phyloP scores from a whole-genome alignment of 2,113 vertebrate genomes.

The Platichthys stellatus region DNA sequence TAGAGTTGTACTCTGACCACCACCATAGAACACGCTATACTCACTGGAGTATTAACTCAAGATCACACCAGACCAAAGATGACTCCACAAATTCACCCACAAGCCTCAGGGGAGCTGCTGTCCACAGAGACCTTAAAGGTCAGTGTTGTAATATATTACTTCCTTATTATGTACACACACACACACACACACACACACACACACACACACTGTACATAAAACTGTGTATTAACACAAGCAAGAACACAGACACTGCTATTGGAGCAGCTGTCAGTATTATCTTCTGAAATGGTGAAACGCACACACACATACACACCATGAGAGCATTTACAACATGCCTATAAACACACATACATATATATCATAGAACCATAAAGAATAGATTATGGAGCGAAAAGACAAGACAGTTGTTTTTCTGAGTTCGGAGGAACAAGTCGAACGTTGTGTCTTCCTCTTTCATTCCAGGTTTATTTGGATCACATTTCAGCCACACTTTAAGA shows the following conservation, averaged over 20 bases:
- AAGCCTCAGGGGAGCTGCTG: too few relatives aligned
- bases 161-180: neutral
- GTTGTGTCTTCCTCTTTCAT: conserved; percentile 34
- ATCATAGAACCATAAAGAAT: conserved; percentile 6
- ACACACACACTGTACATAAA: neutral
- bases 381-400: conserved; percentile 8
- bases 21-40: too few relatives aligned
- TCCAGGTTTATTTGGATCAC: conserved; percentile 21
- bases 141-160: neutral
- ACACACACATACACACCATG: neutral
- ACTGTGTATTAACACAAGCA: neutral
- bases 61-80: too few relatives aligned
- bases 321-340: conserved; percentile 11
- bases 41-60: too few relatives aligned
- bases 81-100: too few relatives aligned
- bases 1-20: too few relatives aligned
- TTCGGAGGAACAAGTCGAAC: conserved; percentile 25
- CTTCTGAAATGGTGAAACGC: neutral
- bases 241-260: neutral
- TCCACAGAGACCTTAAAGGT: conserved; percentile 27
- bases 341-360: conserved; percentile 2
- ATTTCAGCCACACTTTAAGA: conserved; percentile 22
- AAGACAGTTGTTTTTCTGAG: neutral
- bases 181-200: neutral
- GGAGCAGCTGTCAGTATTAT: neutral